phyloP scores from a whole-genome alignment of 35 echinoderm and acorn worm genomes.

The Apostichopus californicus region DNA sequence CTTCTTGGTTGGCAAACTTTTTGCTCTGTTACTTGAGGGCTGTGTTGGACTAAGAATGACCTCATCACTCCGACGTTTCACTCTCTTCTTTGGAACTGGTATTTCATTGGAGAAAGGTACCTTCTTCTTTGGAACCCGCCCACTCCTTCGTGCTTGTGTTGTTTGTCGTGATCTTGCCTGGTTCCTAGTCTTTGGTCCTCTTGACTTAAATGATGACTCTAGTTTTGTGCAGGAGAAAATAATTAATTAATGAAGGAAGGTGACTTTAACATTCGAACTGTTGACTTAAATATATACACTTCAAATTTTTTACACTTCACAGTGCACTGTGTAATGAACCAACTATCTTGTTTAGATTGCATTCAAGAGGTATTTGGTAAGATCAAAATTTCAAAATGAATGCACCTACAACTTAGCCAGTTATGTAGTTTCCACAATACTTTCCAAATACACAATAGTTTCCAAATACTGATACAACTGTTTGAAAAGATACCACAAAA shows the following conservation, averaged over 20 bases:
- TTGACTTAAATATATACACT: no score
- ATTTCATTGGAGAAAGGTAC: conserved; percentile 43
- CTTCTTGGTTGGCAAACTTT: neutral
- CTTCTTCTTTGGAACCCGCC: conserved; percentile 48
- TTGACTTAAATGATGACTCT: neutral
- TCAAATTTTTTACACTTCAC: no score
- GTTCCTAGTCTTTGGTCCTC: conserved; percentile 47
- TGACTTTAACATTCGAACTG: no score
- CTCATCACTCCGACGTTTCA: conserved; percentile 3
- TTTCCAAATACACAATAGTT: no score
- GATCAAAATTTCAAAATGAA: no score
- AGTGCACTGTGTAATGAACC: no score
- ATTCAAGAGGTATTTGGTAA: no score
- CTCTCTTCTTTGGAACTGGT: conserved; percentile 53
- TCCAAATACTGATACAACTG: no score
- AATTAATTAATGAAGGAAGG: neutral
- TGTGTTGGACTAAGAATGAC: neutral
- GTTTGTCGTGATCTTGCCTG: neutral
- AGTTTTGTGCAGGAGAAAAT: neutral
- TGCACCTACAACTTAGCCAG: no score
- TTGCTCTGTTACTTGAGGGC: neutral
- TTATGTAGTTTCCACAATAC: no score
- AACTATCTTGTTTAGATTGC: no score
- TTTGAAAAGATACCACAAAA: no score
- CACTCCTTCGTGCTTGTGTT: conserved; percentile 10